A percentile compares a stretch with the other conserved stretches of the same genome.
Evolutionary conservation across 2,888 invertebrate species (phyloP).

Genomic region (Philaethria dido): DNA sequence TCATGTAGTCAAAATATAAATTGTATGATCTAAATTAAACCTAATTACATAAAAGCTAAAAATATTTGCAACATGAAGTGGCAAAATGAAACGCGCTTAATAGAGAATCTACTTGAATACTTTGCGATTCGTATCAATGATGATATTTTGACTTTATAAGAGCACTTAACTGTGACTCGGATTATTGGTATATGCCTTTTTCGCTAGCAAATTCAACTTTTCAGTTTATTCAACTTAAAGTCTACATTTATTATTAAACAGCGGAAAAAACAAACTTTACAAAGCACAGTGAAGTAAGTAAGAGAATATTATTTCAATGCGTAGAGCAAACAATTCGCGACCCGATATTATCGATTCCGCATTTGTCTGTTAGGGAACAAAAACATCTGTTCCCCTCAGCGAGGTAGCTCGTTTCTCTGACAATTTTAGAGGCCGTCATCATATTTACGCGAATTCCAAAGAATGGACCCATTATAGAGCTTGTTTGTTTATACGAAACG

Average conservation of each 20-base stretch:
- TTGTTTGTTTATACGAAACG: not conserved
- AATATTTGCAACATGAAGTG: slow-evolving; percentile 4
- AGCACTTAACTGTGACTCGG: slow-evolving; percentile 11
- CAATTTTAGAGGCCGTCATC: slow-evolving; percentile 20
- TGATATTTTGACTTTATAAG: slow-evolving; percentile 17
- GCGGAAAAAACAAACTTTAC: not conserved
- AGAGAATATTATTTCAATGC: slow-evolving; percentile 36
- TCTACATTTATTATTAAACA: not conserved
- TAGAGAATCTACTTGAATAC: slow-evolving; percentile 13
- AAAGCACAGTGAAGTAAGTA: slow-evolving; percentile 14
- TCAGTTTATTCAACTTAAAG: not conserved
- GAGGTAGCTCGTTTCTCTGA: slow-evolving; percentile 17
- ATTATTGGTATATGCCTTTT: slow-evolving; percentile 20
- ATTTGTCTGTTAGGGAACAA: slow-evolving; percentile 41
- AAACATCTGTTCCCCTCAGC: slow-evolving; percentile 38
- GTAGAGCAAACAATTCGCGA: slow-evolving; percentile 42
- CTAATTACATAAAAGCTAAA: not conserved
- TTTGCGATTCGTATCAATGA: slow-evolving; percentile 12
- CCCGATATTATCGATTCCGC: slow-evolving; percentile 45
- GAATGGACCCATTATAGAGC: not conserved
- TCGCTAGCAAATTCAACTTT: slow-evolving; percentile 2
- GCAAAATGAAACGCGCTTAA: slow-evolving; percentile 13
- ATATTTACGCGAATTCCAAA: not conserved
- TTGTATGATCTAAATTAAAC: too few species aligned
- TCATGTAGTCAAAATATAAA: not conserved